Conservation (phyloP, 2,797 vertebrate genomes). For the Myoxocephalus aenaeus region DNA sequence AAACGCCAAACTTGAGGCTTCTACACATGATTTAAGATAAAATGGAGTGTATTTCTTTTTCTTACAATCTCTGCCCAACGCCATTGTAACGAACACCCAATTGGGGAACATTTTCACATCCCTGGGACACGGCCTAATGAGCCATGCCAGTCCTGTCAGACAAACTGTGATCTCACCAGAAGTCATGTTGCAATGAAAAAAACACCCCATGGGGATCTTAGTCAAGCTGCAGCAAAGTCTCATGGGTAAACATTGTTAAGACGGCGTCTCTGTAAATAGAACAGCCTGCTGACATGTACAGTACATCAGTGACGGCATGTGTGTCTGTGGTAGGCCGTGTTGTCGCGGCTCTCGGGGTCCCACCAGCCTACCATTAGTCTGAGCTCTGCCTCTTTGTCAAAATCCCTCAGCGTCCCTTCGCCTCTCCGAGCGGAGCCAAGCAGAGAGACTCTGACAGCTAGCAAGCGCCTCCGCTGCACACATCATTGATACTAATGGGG, state of each 20-base stretch:
- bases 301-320: constrained; percentile 22
- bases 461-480: constrained; percentile 64
- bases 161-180: constrained; percentile 54
- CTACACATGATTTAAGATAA: constrained; percentile 4
- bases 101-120: constrained; percentile 37
- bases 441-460: constrained; percentile 65
- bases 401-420: constrained; percentile 55
- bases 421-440: constrained; percentile 54
- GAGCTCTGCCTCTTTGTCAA: constrained; percentile 64
- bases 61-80: constrained; percentile 1
- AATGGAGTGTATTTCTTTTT: background rate
- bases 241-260: constrained; percentile 66
- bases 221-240: constrained; percentile 47
- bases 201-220: constrained; percentile 51
- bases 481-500: constrained; percentile 79
- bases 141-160: constrained; percentile 57
- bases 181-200: constrained; percentile 45
- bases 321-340: constrained; percentile 32
- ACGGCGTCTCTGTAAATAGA: constrained; percentile 64
- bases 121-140: constrained; percentile 61
- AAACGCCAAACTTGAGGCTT: background rate
- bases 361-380: constrained; percentile 62
- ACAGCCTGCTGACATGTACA: constrained; percentile 44
- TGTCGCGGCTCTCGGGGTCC: constrained; percentile 40
- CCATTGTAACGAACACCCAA: constrained; percentile 25